Conservation (phyloP, 2,888 invertebrate genomes). For the Glyphotaelius pellucidus region DNA sequence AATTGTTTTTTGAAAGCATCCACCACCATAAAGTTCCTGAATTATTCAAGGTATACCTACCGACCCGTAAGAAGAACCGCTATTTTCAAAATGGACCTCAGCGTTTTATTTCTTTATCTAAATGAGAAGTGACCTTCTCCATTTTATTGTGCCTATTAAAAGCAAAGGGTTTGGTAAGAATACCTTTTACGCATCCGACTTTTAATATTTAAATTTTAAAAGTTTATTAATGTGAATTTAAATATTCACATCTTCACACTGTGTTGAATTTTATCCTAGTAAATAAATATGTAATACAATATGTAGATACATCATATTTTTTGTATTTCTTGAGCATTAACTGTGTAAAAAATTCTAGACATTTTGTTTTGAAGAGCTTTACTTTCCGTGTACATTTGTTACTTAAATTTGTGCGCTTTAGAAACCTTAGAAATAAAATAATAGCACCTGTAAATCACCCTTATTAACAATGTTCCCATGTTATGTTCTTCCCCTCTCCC, state of each 20-base stretch:
- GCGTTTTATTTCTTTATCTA: slow-evolving; percentile 54
- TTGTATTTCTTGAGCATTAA: no score
- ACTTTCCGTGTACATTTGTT: no score
- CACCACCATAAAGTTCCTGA: slow-evolving; percentile 22
- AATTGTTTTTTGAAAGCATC: background rate
- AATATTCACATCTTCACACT: background rate
- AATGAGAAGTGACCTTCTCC: slow-evolving; percentile 57
- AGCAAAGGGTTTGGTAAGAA: slow-evolving; percentile 48
- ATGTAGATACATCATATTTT: no score
- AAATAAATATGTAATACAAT: no score
- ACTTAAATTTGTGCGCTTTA: no score
- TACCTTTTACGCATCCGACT: background rate
- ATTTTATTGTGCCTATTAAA: slow-evolving; percentile 52
- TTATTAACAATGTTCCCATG: no score
- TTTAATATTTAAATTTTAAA: background rate
- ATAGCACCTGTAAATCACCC: no score
- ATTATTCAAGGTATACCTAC: background rate
- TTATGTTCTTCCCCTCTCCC: no score
- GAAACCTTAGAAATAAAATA: no score
- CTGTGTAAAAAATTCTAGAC: no score
- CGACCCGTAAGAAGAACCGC: slow-evolving; percentile 3
- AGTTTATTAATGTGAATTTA: background rate
- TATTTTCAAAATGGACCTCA: slow-evolving; percentile 26
- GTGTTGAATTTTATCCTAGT: background rate
- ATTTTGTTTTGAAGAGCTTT: no score